A percentile compares a stretch with the other conserved stretches of the same genome.
These are phyloP conservation scores for Fistularia commersonii DNA, from an alignment of 2,797 vertebrate species.

Conservation along the genomic window DNA sequence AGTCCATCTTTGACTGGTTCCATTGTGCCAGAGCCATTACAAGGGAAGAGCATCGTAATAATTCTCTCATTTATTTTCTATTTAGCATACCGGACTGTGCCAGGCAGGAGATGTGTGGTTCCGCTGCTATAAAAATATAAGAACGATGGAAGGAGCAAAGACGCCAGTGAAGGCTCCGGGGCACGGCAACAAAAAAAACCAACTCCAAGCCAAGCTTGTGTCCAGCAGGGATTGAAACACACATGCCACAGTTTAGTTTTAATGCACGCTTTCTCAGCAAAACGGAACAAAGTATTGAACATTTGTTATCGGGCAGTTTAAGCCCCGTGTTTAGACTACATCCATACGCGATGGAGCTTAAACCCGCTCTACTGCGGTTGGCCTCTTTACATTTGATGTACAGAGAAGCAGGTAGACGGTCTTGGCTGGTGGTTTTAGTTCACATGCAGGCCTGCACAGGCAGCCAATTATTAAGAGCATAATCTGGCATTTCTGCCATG, in stretches of 20 bases:
- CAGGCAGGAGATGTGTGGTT: constrained; percentile 56
- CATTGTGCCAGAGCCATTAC: too few relatives aligned
- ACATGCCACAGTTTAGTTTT: constrained; percentile 16
- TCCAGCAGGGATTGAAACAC: constrained; percentile 8
- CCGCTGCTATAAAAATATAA: constrained; percentile 27
- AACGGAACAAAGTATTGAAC: not conserved
- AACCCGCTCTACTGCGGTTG: constrained; percentile 8
- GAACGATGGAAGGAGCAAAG: constrained; percentile 29
- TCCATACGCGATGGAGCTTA: constrained; percentile 12
- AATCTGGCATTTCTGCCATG: constrained; percentile 5
- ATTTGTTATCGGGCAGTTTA: constrained; percentile 22
- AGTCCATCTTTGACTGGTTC: too few relatives aligned
- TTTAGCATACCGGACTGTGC: constrained; percentile 37
- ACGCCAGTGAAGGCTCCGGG: constrained; percentile 18
- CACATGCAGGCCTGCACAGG: constrained; percentile 22
- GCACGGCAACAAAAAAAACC: constrained; percentile 29
- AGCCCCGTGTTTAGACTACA: constrained; percentile 13
- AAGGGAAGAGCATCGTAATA: too few relatives aligned
- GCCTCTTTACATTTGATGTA: constrained; percentile 18
- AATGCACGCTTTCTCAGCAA: constrained; percentile 4
- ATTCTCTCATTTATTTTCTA: constrained; percentile 1
- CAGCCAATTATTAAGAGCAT: constrained; percentile 37
- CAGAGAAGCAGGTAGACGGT: constrained; percentile 20
- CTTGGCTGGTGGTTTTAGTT: constrained; percentile 23
- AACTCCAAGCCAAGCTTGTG: constrained; percentile 14